These are phyloP conservation scores for Hedya salicella DNA, from an alignment of 2,888 invertebrate species.

Conservation along the genomic window DNA sequence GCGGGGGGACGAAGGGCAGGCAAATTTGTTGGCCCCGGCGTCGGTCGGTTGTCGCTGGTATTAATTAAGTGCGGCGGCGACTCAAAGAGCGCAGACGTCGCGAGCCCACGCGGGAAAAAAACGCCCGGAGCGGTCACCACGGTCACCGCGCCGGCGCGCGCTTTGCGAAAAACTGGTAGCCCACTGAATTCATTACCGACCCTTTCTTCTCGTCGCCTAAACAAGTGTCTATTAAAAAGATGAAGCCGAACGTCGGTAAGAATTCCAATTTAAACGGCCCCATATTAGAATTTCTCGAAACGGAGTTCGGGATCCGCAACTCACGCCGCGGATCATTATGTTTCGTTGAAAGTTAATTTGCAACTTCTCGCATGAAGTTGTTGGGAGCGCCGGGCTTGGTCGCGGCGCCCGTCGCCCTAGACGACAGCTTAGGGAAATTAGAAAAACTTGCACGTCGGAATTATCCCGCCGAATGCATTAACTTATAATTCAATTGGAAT, in stretches of 20 bases:
- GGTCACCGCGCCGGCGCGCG: slow-evolving; percentile 42
- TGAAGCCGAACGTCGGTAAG: slow-evolving; percentile 31
- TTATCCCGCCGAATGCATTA: neutral
- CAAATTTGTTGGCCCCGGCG: slow-evolving; percentile 74
- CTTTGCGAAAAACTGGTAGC: slow-evolving; percentile 45
- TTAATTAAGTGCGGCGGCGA: slow-evolving; percentile 70
- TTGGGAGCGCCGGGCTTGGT: slow-evolving; percentile 12
- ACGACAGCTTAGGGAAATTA: slow-evolving; percentile 23
- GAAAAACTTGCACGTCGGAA: slow-evolving; percentile 23
- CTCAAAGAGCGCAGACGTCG: slow-evolving; percentile 48
- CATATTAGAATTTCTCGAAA: slow-evolving; percentile 4
- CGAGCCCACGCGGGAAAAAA: slow-evolving; percentile 54
- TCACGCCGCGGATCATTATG: slow-evolving; percentile 38
- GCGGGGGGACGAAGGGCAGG: slow-evolving; percentile 52
- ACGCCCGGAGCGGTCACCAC: slow-evolving; percentile 41
- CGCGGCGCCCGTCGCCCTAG: neutral
- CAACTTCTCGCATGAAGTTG: slow-evolving; percentile 38
- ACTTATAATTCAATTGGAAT: slow-evolving; percentile 10
- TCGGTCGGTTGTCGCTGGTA: slow-evolving; percentile 58
- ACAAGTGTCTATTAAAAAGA: slow-evolving; percentile 43
- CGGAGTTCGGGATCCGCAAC: slow-evolving; percentile 20
- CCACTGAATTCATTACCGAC: slow-evolving; percentile 41
- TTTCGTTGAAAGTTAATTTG: slow-evolving; percentile 39
- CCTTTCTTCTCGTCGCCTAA: slow-evolving; percentile 39
- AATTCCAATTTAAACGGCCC: slow-evolving; percentile 31